A percentile compares a stretch with the other conserved stretches of the same genome.
Evolutionary conservation across 1,140 invertebrate genomes (phyloP).

Genomic region (Ganaspis sp.): DNA sequence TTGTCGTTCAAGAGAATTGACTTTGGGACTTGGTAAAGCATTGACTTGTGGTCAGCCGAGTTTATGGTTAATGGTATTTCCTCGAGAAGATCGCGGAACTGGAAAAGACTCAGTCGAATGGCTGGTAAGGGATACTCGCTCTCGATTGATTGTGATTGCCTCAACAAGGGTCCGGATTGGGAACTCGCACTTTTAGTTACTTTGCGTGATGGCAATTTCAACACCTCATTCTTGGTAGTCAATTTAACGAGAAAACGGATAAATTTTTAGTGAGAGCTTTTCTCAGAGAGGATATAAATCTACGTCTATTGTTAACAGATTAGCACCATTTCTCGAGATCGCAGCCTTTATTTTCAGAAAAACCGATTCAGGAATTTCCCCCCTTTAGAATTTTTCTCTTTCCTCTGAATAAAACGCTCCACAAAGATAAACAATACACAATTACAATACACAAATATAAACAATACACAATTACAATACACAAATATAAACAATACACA

Average conservation of each 20-base stretch:
- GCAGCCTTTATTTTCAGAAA: too few species aligned
- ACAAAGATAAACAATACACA: too few species aligned
- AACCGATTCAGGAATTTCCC: too few species aligned
- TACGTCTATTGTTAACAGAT: too few species aligned
- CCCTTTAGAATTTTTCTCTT: too few species aligned
- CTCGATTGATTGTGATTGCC: conserved; percentile 3
- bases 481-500: too few species aligned
- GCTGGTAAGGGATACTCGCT: neutral
- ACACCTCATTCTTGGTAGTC: conserved; percentile 18
- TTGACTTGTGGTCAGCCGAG: neutral
- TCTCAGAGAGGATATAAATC: too few species aligned
- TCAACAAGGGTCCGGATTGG: neutral
- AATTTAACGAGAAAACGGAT: conserved; percentile 1
- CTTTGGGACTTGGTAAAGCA: neutral
- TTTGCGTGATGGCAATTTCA: conserved; percentile 5
- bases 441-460: too few species aligned
- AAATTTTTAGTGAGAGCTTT: neutral
- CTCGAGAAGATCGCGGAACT: conserved; percentile 5
- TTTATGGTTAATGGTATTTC: conserved; percentile 18
- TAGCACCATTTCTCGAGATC: too few species aligned
- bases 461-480: too few species aligned
- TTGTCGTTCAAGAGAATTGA: conserved; percentile 23
- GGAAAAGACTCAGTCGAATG: neutral
- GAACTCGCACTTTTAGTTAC: conserved; percentile 21
- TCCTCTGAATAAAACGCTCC: too few species aligned